Evolutionary conservation across 2,113 vertebrate genomes (phyloP), one percentile per base, ranked within the genome.

Genomic region (Myotis lucifugus): DNA sequence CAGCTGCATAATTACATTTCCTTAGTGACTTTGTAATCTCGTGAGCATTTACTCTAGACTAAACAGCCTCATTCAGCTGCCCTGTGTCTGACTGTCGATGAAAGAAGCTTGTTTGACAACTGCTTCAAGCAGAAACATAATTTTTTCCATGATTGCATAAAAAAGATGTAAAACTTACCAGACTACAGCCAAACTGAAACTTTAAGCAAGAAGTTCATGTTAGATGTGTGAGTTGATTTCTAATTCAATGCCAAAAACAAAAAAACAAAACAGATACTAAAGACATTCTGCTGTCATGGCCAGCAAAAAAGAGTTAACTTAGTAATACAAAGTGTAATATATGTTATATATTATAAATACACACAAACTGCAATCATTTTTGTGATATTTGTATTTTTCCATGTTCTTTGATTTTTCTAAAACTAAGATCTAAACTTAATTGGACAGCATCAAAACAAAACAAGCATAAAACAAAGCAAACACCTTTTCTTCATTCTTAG

Each of bases 31-130:
- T 98, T 97, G 97, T 98, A 98, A 98, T 99, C 99, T 99, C 98
- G 89, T 48, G 99, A 99, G 99, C 98, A 98, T 98, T 98, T 98
- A 98, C 98, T 98, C 98, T 98, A 99, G 99, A 99, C 99, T 99
- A 99, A 99, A 99, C 99, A 99, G 98, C 98, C 97, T 98, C 92
- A 96, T 98, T 99, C 99, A 99, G 99, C 99, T 99, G 99, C 98
- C 99, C 98, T 98, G 98, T 97, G 99, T 99, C 99, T 99, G 98
- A 99, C 94, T 98, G 97, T 96, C 97, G 98, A 99, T 99, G 99
- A 99, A 98, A 99, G 99, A 99, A 98, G 97, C 97, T 98, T 98
- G 98, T 98, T 98, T 99, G 98, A 99, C 98, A 99, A 99, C 98
- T 98, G 98, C 97, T 98, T 97, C 97, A 93, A 98, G 98, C 98